These are phyloP conservation scores for Thymelicus sylvestris DNA, from an alignment of 2,888 invertebrate species.

Conservation along the genomic window DNA sequence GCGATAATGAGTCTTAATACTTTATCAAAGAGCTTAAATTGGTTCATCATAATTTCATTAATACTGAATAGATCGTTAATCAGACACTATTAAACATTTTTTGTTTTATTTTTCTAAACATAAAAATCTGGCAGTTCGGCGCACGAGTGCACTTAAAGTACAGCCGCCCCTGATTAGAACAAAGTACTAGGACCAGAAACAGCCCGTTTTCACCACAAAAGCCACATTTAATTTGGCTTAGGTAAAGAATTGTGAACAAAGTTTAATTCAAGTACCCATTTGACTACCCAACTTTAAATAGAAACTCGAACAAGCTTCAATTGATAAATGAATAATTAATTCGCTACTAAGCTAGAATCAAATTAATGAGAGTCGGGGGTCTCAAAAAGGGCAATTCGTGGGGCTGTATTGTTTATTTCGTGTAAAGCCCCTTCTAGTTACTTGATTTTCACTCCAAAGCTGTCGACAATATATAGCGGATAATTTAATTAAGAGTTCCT, in stretches of 20 bases:
- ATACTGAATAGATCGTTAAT: no score
- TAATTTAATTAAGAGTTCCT: constrained; percentile 1
- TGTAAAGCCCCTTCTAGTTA: constrained; percentile 8
- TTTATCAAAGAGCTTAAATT: no score
- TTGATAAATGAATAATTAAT: constrained; percentile 38
- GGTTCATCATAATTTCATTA: no score
- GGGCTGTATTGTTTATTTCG: constrained; percentile 29
- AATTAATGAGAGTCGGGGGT: constrained; percentile 31
- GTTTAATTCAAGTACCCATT: constrained; percentile 3
- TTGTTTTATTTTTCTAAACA: no score
- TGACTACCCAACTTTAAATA: not conserved
- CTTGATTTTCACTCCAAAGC: constrained; percentile 8
- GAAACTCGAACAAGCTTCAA: constrained; percentile 28
- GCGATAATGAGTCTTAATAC: no score
- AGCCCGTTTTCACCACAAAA: not conserved
- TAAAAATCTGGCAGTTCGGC: no score
- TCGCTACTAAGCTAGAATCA: constrained; percentile 34
- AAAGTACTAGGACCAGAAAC: no score
- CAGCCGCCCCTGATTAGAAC: no score
- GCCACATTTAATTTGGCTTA: not conserved
- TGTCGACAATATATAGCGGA: not conserved
- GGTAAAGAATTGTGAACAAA: constrained; percentile 4
- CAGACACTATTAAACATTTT: no score
- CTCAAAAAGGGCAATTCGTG: constrained; percentile 28
- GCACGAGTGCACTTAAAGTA: no score